Base-by-base conservation (phyloP, 2,888 invertebrate genomes). In the Drosophila mimica region DNA sequence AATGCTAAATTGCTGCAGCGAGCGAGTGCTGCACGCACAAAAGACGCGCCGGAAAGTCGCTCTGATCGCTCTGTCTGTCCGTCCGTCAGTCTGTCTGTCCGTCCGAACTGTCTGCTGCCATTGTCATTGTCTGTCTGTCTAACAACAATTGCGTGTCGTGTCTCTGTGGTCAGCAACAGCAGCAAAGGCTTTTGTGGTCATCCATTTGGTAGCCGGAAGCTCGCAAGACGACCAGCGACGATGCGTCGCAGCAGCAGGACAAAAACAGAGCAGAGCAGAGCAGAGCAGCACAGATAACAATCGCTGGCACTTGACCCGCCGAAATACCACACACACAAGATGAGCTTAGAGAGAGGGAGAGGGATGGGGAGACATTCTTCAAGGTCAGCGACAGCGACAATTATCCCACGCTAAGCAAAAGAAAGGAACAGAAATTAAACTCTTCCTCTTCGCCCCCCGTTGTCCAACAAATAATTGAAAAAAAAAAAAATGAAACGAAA, bases 131-230 rank as follows among this genome's bases (percentile, higher is more conserved):
- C 46, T 46, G 46, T 46, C 46, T 76, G 80, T 68, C 88, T 66
- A 78, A 78, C 76, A 86, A 83, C 89, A 88, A 88, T 84, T 84
- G 83, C 89, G 83, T 88, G 83, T 60, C 59, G 56, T 60, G 70
- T 54, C 56, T 56, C 74, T 76, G 79, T 78, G 76, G 76, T 76
- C 76, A 76, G 64, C 74, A 70, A 57, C 49, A 30, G 34, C 28
- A n/a, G 64, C 57, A 58, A 43, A 80, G 87, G 79, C 89, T 87
- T 87, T 84, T 89, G 84, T 89, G 84, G 89, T 84, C 89, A 88
- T 70, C 79, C 63, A 74, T 79, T 70, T 75, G 87, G 56, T 69
- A 82, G 80, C 83, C 88, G 83, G 83, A 83, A 83, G 86, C 86
- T 43, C 70, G 33, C 70, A 84, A 84, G 82, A 87, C 82, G 81